Evolutionary conservation across 2,113 vertebrate species (phyloP), one percentile per base, ranked within the genome.

Genomic region (Cheilinus undulatus): DNA sequence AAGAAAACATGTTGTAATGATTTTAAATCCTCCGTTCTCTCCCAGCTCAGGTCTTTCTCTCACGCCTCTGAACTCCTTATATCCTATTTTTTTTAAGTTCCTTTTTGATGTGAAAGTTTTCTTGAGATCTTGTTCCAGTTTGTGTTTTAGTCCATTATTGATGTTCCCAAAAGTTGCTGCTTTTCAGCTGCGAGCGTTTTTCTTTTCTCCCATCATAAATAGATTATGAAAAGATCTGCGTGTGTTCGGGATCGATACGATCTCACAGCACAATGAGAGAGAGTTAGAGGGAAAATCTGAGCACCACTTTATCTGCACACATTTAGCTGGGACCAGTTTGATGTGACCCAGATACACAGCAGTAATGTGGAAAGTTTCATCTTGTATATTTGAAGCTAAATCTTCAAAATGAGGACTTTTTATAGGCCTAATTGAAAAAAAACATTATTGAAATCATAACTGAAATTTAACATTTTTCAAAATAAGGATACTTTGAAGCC

Each of bases 151-250:
- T 82, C 56, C 28, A 50, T 79, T 88, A 89, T 90, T 85, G 89
- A 89, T 73, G 67, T 83, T 87, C 48, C 58, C 66, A 19, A 87
- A 86, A 85, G 74, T 82, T 86, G 28, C 40, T 76, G 70, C 19
- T 1, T 65, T 83, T 79, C 34, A 23, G 80, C 80, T 68, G 53
- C 22, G 4, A 76, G 73, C 69, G 27, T 32, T 53, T 71, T 69
- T 58, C 48, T 54, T 56, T 45, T 17, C 17, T 54, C 66, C 62
- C 32, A 57, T 83, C 76, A 87, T 84, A 77, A 88, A 86, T 85
- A 85, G 85, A 90, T 89, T 85, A 89, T 77, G 69, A 65, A 65
- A 75, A 87, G 83, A 83, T 81, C 73, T 71, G 53, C 12, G 3
- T 53, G 43, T 60, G 69, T 57, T 81, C 62, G 20, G 24, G 36